Percentiles rank a stretch among this genome's conserved stretches.
These are phyloP conservation scores for Hafferia zeledoni DNA, from an alignment of 2,797 vertebrate species.

Conservation along the genomic window DNA sequence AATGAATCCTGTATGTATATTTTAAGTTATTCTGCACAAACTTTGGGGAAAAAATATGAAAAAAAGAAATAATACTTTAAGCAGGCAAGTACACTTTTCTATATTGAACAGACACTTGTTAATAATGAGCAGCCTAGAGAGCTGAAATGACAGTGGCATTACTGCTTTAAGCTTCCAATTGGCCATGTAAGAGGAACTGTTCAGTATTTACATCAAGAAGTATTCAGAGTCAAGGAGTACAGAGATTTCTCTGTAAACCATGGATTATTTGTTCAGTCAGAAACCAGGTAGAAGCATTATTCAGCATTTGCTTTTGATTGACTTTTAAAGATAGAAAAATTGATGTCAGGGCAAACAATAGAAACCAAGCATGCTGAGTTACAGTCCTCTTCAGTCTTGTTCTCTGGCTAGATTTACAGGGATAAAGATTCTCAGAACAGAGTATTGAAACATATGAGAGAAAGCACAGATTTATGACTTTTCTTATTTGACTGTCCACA, in stretches of 20 bases:
- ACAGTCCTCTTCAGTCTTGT: not conserved
- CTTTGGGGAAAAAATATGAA: not conserved
- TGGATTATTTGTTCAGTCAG: not conserved
- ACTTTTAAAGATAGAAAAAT: conserved; percentile 24
- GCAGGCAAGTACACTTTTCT: not conserved
- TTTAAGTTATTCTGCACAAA: not conserved
- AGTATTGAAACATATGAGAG: not conserved
- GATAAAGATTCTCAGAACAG: not conserved
- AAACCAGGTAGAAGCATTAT: not conserved
- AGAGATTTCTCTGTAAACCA: not conserved
- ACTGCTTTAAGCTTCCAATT: not conserved
- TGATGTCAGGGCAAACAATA: not conserved
- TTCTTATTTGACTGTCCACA: not conserved
- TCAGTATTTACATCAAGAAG: not conserved
- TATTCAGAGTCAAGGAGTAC: not conserved
- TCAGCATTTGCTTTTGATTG: not conserved
- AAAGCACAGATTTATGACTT: not conserved
- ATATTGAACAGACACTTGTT: not conserved
- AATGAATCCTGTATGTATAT: not conserved
- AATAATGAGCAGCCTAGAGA: not conserved
- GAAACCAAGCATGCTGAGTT: not conserved
- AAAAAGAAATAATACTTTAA: not conserved
- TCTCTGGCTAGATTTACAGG: not conserved
- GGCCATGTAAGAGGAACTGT: not conserved
- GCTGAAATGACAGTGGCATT: not conserved